Conservation (phyloP, 2,797 vertebrate genomes). For the Muscicapa comitata region DNA sequence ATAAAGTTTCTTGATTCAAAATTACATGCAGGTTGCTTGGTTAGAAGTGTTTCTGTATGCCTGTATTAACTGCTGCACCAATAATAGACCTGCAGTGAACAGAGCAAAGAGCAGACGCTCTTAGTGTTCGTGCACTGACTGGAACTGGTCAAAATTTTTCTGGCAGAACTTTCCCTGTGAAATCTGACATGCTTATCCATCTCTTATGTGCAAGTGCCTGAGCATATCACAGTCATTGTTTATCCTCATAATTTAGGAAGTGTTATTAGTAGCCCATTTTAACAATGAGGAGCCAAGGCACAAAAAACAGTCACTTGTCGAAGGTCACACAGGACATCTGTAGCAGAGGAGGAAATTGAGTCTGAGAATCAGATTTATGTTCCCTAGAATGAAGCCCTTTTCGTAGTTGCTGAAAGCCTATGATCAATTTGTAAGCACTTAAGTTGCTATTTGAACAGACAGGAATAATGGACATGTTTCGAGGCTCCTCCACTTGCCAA, state of each 20-base stretch:
- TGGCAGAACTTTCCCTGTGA: neutral
- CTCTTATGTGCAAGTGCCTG: neutral
- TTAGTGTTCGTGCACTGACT: neutral
- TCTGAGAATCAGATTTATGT: neutral
- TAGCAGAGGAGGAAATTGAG: neutral
- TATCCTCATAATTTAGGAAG: neutral
- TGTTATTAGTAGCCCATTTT: neutral
- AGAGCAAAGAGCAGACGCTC: neutral
- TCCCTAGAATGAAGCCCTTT: neutral
- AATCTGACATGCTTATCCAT: neutral
- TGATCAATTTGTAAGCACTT: conserved; percentile 27
- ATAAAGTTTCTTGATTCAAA: neutral
- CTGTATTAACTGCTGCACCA: neutral
- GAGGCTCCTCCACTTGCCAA: neutral
- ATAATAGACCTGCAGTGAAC: neutral
- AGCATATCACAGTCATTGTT: neutral
- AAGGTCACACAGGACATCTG: neutral
- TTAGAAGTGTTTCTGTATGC: neutral
- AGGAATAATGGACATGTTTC: neutral
- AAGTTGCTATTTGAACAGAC: neutral
- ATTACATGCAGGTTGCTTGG: neutral
- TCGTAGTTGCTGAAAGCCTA: neutral
- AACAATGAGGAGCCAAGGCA: neutral
- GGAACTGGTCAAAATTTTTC: neutral
- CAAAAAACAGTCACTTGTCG: neutral